phyloP scores from a whole-genome alignment of 2,888 invertebrate genomes.

The Caenorhabditis sp. region DNA sequence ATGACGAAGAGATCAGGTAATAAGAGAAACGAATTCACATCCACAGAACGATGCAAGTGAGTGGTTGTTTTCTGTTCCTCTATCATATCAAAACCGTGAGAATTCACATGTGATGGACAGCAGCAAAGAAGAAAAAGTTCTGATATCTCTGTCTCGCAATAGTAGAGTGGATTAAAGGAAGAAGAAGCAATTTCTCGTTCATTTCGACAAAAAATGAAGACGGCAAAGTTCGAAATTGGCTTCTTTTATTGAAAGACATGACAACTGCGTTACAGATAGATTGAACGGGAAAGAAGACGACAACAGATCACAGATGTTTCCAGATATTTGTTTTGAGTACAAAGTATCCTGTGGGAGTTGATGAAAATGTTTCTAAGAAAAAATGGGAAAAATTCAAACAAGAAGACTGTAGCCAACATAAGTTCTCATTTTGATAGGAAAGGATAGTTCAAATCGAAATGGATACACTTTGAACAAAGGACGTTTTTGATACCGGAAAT shows the following conservation, averaged over 20 bases:
- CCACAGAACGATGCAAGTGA: neutral
- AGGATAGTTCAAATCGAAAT: constrained; percentile 12
- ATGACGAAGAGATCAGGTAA: constrained; percentile 6
- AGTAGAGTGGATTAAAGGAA: constrained; percentile 4
- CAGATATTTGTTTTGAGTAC: neutral
- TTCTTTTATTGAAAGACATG: constrained; percentile 24
- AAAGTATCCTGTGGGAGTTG: constrained; percentile 13
- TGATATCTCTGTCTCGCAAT: neutral
- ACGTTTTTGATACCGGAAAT: constrained; percentile 38
- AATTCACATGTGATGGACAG: constrained; percentile 34
- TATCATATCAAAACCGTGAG: constrained; percentile 32
- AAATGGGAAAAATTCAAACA: constrained; percentile 12
- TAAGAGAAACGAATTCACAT: constrained; percentile 12
- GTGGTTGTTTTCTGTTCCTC: constrained; percentile 4
- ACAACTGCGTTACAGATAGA: constrained; percentile 11
- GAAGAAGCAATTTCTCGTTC: neutral
- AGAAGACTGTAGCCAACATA: constrained; percentile 40
- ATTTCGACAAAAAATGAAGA: neutral
- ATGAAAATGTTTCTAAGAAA: constrained; percentile 1
- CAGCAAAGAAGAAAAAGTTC: constrained; percentile 20
- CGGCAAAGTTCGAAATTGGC: constrained; percentile 8
- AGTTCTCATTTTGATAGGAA: neutral
- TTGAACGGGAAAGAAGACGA: neutral
- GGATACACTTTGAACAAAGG: constrained; percentile 13
- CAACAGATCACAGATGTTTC: neutral